Conservation (phyloP, 2,888 invertebrate species). For the Sarcophaga carnaria region DNA sequence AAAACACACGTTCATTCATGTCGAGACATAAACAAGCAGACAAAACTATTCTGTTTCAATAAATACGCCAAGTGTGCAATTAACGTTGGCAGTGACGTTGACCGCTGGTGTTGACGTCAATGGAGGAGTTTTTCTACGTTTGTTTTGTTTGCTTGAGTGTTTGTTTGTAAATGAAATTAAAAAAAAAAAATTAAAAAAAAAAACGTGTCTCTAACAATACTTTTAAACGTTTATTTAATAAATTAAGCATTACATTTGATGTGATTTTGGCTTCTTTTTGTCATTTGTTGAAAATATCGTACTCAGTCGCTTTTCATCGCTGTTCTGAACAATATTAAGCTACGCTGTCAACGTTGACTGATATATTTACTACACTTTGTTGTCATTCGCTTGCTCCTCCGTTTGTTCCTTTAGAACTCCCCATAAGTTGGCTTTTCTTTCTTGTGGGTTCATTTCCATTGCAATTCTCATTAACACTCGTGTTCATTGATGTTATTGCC, state of each 20-base stretch:
- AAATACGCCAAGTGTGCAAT: not conserved
- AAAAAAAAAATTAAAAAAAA: not conserved
- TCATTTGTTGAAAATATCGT: not conserved
- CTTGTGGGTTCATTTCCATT: constrained; percentile 61
- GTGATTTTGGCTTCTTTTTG: too few species aligned
- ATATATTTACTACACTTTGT: not conserved
- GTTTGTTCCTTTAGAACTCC: constrained; percentile 39
- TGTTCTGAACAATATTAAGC: not conserved
- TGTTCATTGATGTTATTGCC: constrained; percentile 33
- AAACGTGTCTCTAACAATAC: constrained; percentile 55
- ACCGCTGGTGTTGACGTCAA: constrained; percentile 42
- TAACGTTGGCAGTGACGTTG: constrained; percentile 54
- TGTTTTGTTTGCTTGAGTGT: constrained; percentile 9
- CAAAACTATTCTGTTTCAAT: not conserved
- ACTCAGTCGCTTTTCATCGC: not conserved
- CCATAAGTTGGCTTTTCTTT: not conserved
- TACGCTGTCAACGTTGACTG: not conserved
- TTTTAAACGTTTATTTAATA: constrained; percentile 29
- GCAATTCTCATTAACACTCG: constrained; percentile 58
- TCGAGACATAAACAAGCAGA: not conserved
- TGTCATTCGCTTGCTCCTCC: constrained; percentile 6
- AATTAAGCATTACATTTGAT: constrained; percentile 4
- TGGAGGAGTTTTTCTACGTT: constrained; percentile 34
- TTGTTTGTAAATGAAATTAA: constrained; percentile 1
- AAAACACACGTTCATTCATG: constrained; percentile 58